Percentiles rank a stretch among this genome's conserved stretches.
Conservation (phyloP, 1,140 invertebrate species). For the Drosophila mauritiana region DNA sequence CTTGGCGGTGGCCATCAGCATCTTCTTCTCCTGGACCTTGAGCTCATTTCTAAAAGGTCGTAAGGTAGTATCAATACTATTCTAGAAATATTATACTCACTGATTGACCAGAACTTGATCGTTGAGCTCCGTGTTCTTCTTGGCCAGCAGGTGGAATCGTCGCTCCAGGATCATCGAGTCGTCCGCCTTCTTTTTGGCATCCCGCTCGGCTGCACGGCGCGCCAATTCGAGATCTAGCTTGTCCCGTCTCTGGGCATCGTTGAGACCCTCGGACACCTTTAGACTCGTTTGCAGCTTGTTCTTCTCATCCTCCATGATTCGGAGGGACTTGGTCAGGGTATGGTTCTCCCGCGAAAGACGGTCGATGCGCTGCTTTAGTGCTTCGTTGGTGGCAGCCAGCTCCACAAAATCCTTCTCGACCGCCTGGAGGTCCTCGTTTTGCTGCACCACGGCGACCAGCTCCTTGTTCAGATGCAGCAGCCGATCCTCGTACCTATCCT, state of each 20-base stretch:
- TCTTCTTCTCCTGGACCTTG: slow-evolving; percentile 20
- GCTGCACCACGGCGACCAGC: not conserved
- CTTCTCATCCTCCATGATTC: slow-evolving; percentile 13
- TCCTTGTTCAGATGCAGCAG: slow-evolving; percentile 6
- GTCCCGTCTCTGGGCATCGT: not conserved
- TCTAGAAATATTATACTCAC: slow-evolving; percentile 13
- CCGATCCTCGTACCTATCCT: slow-evolving; percentile 87
- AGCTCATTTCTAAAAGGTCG: slow-evolving; percentile 35
- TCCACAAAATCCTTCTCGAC: not conserved
- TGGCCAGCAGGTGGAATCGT: slow-evolving; percentile 43
- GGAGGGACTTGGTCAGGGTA: not conserved
- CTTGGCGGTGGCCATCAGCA: not conserved
- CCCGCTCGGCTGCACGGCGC: not conserved
- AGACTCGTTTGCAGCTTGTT: not conserved
- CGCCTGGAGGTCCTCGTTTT: not conserved
- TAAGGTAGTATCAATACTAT: not conserved
- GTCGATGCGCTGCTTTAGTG: slow-evolving; percentile 15
- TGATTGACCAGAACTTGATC: not conserved
- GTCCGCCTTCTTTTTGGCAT: slow-evolving; percentile 40
- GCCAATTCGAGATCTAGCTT: not conserved
- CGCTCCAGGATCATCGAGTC: slow-evolving; percentile 20
- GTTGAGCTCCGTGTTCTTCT: slow-evolving; percentile 38
- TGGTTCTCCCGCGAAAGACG: slow-evolving; percentile 11
- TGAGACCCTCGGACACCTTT: not conserved
- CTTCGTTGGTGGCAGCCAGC: not conserved